A percentile compares a stretch with the other conserved stretches of the same genome.
These are phyloP conservation scores for Pyrrhia umbra DNA, from an alignment of 2,888 invertebrate genomes.

Conservation along the genomic window DNA sequence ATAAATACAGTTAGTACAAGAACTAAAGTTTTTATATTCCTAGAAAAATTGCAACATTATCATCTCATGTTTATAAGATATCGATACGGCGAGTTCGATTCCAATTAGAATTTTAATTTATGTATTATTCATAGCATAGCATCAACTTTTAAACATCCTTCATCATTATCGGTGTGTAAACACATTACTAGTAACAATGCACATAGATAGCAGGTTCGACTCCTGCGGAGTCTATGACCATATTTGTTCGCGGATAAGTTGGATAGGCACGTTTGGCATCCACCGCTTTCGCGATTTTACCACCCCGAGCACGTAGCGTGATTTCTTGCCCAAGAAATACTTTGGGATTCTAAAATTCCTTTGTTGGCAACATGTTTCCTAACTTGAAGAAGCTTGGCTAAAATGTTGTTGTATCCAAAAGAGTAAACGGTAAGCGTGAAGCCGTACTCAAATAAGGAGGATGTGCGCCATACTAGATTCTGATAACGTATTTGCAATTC, in stretches of 20 bases:
- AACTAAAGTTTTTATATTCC: conserved; percentile 18
- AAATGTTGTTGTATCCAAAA: conserved; percentile 48
- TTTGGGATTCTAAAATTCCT: conserved; percentile 75
- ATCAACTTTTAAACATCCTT: conserved; percentile 37
- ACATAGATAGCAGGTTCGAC: conserved; percentile 61
- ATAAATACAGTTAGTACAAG: conserved; percentile 2
- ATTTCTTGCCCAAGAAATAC: conserved; percentile 75
- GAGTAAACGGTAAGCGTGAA: conserved; percentile 25
- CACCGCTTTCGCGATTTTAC: conserved; percentile 70
- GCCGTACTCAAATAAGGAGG: conserved; percentile 41
- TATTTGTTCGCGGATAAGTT: conserved; percentile 71
- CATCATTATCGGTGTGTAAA: conserved; percentile 58
- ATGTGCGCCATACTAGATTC: conserved; percentile 33
- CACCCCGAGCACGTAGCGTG: conserved; percentile 76
- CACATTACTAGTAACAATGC: conserved; percentile 60
- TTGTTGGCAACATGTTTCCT: conserved; percentile 69
- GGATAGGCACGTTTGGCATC: conserved; percentile 73
- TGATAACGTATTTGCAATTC: conserved; percentile 45
- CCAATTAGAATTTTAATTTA: conserved; percentile 52
- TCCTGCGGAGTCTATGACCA: conserved; percentile 73
- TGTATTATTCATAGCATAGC: conserved; percentile 51
- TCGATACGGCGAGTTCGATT: conserved; percentile 30
- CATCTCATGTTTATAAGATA: conserved; percentile 32
- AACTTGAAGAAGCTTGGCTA: conserved; percentile 51
- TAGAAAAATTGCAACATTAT: conserved; percentile 32